Evolutionary conservation across 2,888 invertebrate genomes (phyloP).

Genomic region (Polyommatus iphigenia): DNA sequence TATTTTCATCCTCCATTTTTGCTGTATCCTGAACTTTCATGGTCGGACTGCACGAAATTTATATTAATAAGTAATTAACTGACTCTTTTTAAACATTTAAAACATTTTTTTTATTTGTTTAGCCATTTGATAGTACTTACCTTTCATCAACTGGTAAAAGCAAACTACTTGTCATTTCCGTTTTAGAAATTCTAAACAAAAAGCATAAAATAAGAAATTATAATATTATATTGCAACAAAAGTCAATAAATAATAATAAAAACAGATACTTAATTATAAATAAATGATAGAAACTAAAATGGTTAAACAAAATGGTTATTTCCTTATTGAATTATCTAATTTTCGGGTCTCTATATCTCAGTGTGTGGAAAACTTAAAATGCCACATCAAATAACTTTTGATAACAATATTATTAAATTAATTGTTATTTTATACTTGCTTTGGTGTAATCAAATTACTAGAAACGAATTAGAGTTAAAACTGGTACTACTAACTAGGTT

Average conservation of each 20-base stretch:
- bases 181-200: constrained; percentile 39
- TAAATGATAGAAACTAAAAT: background rate
- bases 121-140: constrained; percentile 35
- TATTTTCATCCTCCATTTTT: constrained; percentile 28
- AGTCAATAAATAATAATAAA: background rate
- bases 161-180: constrained; percentile 43
- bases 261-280: background rate
- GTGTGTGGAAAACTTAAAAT: too few relatives aligned
- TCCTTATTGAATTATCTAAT: too few relatives aligned
- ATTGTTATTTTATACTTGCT: background rate
- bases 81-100: background rate
- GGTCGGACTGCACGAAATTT: constrained; percentile 41
- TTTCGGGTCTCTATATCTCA: too few relatives aligned
- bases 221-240: background rate
- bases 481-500: too few relatives aligned
- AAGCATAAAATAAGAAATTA: constrained; percentile 25
- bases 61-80: constrained; percentile 31
- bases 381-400: too few relatives aligned
- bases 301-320: background rate
- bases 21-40: constrained; percentile 33
- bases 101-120: background rate
- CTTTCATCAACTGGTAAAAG: constrained; percentile 45
- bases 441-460: background rate
- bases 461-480: background rate
- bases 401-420: background rate